Conservation (phyloP, 2,888 invertebrate genomes). For the Crematogaster levior region DNA sequence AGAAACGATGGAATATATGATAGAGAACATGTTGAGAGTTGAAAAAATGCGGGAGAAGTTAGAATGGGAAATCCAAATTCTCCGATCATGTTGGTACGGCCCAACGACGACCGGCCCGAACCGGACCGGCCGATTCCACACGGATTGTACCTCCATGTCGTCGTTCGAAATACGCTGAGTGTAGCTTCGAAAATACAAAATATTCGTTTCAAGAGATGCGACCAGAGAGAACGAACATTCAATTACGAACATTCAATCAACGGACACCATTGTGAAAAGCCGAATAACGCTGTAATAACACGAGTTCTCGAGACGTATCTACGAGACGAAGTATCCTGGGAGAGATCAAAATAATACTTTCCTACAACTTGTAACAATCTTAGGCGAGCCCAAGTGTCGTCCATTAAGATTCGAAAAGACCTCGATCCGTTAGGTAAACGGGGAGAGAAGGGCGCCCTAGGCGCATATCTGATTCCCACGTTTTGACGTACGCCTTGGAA, state of each 20-base stretch:
- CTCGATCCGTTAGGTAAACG: constrained; percentile 4
- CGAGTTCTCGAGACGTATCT: not conserved
- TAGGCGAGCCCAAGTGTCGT: not conserved
- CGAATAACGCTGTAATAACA: not conserved
- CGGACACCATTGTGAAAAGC: not conserved
- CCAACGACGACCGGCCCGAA: constrained; percentile 64
- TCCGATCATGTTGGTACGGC: constrained; percentile 66
- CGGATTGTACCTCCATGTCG: constrained; percentile 24
- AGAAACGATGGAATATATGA: constrained; percentile 48
- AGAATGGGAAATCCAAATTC: constrained; percentile 61
- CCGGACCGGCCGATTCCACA: constrained; percentile 63
- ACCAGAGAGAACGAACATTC: not conserved
- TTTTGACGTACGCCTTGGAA: constrained; percentile 49
- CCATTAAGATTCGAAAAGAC: not conserved
- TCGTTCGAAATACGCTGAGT: not conserved
- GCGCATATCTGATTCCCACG: constrained; percentile 45
- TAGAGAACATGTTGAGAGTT: constrained; percentile 36
- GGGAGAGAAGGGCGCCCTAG: not conserved
- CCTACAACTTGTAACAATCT: not conserved
- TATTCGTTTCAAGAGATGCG: not conserved
- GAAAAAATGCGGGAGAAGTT: constrained; percentile 41
- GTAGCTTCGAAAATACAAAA: constrained; percentile 3
- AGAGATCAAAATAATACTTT: not conserved
- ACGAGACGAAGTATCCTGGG: not conserved
- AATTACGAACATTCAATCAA: not conserved